phyloP scores from a whole-genome alignment of 2,888 invertebrate genomes.

The Microctonus aethiopoides region DNA sequence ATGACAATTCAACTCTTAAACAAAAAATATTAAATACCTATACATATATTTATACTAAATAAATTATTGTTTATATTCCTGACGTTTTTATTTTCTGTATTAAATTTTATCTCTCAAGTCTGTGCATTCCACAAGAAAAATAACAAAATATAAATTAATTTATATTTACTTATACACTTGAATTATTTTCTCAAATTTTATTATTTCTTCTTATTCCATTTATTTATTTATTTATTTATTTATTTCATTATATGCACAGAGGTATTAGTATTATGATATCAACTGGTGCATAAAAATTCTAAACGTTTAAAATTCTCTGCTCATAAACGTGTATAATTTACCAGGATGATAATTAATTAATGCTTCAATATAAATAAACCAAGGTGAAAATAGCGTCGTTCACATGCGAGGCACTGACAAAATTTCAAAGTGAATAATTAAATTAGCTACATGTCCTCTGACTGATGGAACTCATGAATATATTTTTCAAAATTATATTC shows the following conservation, averaged over 20 bases:
- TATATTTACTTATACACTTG: no score
- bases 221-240: not conserved
- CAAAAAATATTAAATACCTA: no score
- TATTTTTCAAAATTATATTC: not conserved
- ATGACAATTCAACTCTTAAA: constrained; percentile 4
- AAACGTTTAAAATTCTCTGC: not conserved
- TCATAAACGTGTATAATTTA: not conserved
- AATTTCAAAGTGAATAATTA: not conserved
- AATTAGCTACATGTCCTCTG: not conserved
- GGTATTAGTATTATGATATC: not conserved
- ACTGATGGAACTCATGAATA: not conserved
- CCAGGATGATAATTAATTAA: not conserved
- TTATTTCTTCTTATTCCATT: no score
- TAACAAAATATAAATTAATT: no score
- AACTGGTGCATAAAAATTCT: not conserved
- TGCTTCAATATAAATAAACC: not conserved
- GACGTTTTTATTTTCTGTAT: no score
- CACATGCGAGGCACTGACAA: not conserved
- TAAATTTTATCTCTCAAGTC: no score
- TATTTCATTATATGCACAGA: not conserved
- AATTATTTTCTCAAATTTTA: no score
- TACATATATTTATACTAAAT: no score
- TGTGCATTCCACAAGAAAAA: no score
- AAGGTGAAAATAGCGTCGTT: not conserved
- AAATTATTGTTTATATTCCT: no score